Evolutionary conservation across 2,113 vertebrate species (phyloP).

Genomic region (Calonectris borealis): DNA sequence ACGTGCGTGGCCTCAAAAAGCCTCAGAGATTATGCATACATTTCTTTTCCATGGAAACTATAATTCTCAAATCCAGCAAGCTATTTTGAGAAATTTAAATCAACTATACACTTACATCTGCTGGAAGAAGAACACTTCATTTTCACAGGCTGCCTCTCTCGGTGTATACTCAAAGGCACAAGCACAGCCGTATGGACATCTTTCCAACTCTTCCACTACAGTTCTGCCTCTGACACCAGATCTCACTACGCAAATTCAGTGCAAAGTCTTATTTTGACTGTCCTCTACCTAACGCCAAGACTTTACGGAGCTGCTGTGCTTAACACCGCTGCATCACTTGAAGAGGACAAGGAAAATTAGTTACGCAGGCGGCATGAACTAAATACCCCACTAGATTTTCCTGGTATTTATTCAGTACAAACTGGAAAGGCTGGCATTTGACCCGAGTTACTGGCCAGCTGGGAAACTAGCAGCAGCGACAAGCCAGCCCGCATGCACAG

Average conservation of each 20-base stretch:
- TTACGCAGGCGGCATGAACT: not conserved
- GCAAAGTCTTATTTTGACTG: not conserved
- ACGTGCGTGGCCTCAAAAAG: conserved; percentile 50
- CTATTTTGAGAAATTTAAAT: conserved; percentile 57
- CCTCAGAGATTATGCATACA: conserved; percentile 53
- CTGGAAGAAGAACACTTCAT: conserved; percentile 4
- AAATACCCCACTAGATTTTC: not conserved
- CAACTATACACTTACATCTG: conserved; percentile 33
- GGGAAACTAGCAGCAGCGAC: not conserved
- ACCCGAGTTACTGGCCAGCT: not conserved
- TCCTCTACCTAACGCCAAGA: not conserved
- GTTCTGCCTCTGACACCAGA: not conserved
- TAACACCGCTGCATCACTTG: not conserved
- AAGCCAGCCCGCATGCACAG: not conserved
- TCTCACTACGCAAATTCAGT: not conserved
- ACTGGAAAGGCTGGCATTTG: not conserved
- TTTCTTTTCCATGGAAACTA: conserved; percentile 65
- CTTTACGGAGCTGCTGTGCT: not conserved
- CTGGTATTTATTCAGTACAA: not conserved
- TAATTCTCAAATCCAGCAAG: conserved; percentile 49
- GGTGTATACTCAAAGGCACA: not conserved
- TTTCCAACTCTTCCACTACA: not conserved
- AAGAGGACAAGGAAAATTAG: not conserved
- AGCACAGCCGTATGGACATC: not conserved
- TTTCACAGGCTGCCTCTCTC: conserved; percentile 18